Conservation (phyloP, 2,797 vertebrate species). For the Macroramphosus scolopax region DNA sequence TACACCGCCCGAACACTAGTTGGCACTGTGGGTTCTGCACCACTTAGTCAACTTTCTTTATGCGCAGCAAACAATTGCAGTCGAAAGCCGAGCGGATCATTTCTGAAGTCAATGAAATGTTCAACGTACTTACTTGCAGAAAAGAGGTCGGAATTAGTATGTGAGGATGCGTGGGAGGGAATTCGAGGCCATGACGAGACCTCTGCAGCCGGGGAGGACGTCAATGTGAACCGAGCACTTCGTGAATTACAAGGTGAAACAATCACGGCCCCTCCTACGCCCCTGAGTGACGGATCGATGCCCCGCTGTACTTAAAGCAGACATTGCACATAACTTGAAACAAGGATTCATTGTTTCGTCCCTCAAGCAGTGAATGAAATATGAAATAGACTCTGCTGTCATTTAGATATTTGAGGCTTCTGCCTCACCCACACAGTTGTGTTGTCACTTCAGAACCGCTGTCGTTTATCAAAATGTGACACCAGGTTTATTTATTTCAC, state of each 20-base stretch:
- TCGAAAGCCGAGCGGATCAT: too few relatives aligned
- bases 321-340: constrained; percentile 32
- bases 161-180: too few relatives aligned
- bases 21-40: too few relatives aligned
- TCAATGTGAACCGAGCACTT: constrained; percentile 5
- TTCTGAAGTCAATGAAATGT: too few relatives aligned
- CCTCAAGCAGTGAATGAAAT: constrained; percentile 34
- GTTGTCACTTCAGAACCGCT: constrained; percentile 1
- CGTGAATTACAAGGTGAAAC: constrained; percentile 51
- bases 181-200: too few relatives aligned
- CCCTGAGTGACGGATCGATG: constrained; percentile 42
- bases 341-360: constrained; percentile 13
- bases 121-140: too few relatives aligned
- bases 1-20: too few relatives aligned
- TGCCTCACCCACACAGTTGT: constrained; percentile 17
- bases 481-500: constrained; percentile 10
- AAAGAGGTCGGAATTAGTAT: too few relatives aligned
- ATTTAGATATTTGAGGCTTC: constrained; percentile 30
- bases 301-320: constrained; percentile 32
- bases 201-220: constrained; percentile 14
- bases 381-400: constrained; percentile 24
- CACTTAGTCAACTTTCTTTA: too few relatives aligned
- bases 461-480: constrained; percentile 20
- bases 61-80: too few relatives aligned
- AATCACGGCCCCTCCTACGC: constrained; percentile 23